Conservation (phyloP, 2,113 vertebrate species). For the Coptodon rendalli region DNA sequence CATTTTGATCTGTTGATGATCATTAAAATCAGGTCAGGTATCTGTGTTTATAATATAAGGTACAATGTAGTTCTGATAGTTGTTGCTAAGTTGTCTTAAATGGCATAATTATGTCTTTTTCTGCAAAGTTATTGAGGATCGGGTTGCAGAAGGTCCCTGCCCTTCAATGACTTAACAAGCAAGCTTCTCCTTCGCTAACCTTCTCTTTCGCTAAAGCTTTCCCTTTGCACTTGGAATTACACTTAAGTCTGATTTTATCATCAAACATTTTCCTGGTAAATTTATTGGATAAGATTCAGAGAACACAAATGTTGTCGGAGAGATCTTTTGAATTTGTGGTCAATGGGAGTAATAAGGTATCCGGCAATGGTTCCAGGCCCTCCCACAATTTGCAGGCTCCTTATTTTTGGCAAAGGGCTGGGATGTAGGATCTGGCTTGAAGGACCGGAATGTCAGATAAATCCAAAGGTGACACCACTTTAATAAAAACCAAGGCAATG, state of each 20-base stretch:
- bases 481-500: neutral
- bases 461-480: neutral
- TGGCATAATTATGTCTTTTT: rapidly evolving
- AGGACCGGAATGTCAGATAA: neutral
- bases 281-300: neutral
- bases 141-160: neutral
- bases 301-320: neutral
- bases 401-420: neutral
- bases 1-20: neutral
- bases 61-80: neutral
- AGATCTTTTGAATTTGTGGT: neutral
- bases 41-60: neutral
- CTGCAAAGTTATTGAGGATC: neutral
- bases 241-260: neutral
- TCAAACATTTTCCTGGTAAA: neutral
- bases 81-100: neutral
- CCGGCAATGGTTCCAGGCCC: neutral
- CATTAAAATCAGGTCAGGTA: neutral
- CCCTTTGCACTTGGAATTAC: neutral
- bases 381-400: neutral
- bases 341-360: neutral
- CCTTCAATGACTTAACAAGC: neutral
- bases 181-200: neutral
- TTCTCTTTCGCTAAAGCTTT: neutral
- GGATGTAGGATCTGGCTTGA: neutral